Evolutionary conservation across 2,113 vertebrate genomes (phyloP), one percentile per base, ranked within the genome.

Genomic region (Ictalurus furcatus): DNA sequence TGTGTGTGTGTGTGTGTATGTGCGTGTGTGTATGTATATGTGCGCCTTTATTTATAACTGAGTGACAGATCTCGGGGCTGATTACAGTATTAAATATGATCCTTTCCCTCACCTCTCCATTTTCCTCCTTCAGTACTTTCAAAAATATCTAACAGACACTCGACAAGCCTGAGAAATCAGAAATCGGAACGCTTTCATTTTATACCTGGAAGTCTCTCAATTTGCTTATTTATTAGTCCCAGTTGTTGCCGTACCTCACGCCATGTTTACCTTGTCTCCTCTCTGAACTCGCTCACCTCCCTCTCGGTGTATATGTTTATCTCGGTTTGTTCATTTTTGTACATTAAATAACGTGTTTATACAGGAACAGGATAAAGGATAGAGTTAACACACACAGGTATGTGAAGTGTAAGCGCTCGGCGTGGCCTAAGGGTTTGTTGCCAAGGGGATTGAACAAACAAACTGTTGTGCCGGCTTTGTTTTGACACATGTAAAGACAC

Each of bases 371-470:
- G n/a, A 79, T 81, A 56, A 56, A 93, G 91, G 93, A 93, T 89
- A 80, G 83, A 85, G 90, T 92, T 93, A 93, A 91, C 88, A 84
- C 94, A 84, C 80, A 23, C 92, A 94, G 94, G 92, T 90, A 92
- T 92, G 93, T 87, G 90, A 92, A 92, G 94, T 94, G 92, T 40
- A 94, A 92, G 92, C 88, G 93, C 93, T 92, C n/a, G 93, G 92
- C 93, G 94, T 95, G 96, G 96, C 96, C 96, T 95, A 91, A 95
- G 95, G 96, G 93, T 92, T 95, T 95, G 96, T 96, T 96, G 94
- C 95, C 95, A 96, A 94, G 96, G 96, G 95, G 94, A 96, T 93
- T 94, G 93, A 94, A 93, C 94, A 96, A 96, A 96, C 96, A 96
- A 95, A 96, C 94, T 95, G 94, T 94, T 94, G 94, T 95, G 94